These are phyloP conservation scores for Vulpes vulpes DNA, from an alignment of 2,113 vertebrate genomes.

Conservation along the genomic window DNA sequence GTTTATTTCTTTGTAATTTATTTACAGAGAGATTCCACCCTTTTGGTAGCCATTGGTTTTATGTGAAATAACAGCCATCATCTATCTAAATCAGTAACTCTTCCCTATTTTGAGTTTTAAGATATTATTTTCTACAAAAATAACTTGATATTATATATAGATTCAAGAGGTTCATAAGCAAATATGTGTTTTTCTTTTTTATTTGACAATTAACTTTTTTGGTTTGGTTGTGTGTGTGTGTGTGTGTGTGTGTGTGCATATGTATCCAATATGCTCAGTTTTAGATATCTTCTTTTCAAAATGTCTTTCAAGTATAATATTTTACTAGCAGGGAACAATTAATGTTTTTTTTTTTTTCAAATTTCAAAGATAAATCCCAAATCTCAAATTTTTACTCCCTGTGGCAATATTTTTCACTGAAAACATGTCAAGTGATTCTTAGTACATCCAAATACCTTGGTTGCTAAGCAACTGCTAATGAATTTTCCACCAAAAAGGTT, in stretches of 20 bases:
- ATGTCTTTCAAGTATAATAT: conserved; percentile 41
- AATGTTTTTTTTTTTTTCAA: conserved; percentile 20
- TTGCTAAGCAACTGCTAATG: conserved; percentile 82
- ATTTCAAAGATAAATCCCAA: conserved; percentile 64
- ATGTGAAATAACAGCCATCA: neutral
- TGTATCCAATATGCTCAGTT: neutral
- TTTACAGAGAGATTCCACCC: neutral
- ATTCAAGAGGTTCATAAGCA: neutral
- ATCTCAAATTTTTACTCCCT: conserved; percentile 54
- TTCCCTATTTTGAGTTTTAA: neutral
- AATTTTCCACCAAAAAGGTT: conserved; percentile 78
- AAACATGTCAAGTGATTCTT: conserved; percentile 67
- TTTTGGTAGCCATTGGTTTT: neutral
- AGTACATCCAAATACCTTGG: conserved; percentile 71
- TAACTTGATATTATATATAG: neutral
- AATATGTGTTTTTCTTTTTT: neutral
- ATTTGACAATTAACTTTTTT: neutral
- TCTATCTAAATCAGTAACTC: neutral
- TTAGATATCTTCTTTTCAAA: neutral
- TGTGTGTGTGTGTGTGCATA: neutral
- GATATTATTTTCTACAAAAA: neutral
- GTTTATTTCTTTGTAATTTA: neutral
- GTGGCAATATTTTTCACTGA: conserved; percentile 63
- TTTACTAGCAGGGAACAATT: conserved; percentile 41
- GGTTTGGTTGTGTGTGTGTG: neutral